These are phyloP conservation scores for Eleginops maclovinus DNA, from an alignment of 2,113 vertebrate species.

Conservation along the genomic window DNA sequence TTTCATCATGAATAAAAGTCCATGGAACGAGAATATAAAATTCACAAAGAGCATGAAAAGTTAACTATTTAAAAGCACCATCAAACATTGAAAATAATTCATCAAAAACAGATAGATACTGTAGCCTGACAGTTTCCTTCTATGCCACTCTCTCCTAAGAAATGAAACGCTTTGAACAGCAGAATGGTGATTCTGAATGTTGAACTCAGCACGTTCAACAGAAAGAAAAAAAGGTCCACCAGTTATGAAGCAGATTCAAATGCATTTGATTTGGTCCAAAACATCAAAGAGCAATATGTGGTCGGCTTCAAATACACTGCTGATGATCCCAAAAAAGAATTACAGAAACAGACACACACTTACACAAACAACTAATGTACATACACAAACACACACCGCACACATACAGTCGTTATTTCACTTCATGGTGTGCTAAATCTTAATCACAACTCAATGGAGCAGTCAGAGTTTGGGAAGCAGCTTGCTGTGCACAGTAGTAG, in stretches of 20 bases:
- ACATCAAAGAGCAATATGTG: conserved; percentile 29
- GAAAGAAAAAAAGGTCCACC: not conserved
- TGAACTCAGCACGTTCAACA: conserved; percentile 13
- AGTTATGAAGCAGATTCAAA: conserved; percentile 17
- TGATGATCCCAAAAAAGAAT: not conserved
- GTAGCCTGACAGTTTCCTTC: not conserved
- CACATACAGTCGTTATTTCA: conserved; percentile 28
- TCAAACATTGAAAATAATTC: not conserved
- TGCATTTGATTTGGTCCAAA: conserved; percentile 21
- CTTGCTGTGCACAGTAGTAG: conserved; percentile 27
- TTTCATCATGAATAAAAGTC: no score
- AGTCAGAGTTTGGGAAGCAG: conserved; percentile 38
- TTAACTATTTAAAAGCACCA: not conserved
- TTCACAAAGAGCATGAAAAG: not conserved
- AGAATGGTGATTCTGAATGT: no score
- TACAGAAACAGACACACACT: conserved; percentile 18
- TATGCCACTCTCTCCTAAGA: not conserved
- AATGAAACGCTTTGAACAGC: no score
- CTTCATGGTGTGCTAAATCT: conserved; percentile 57
- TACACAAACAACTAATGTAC: not conserved
- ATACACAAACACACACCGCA: conserved; percentile 24
- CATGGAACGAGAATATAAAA: not conserved
- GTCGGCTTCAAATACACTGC: conserved; percentile 2
- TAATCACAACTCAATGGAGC: conserved; percentile 62
- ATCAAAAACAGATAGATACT: not conserved